These are phyloP conservation scores for Neodontobutis hainanensis DNA, from an alignment of 2,113 vertebrate species.

Conservation along the genomic window DNA sequence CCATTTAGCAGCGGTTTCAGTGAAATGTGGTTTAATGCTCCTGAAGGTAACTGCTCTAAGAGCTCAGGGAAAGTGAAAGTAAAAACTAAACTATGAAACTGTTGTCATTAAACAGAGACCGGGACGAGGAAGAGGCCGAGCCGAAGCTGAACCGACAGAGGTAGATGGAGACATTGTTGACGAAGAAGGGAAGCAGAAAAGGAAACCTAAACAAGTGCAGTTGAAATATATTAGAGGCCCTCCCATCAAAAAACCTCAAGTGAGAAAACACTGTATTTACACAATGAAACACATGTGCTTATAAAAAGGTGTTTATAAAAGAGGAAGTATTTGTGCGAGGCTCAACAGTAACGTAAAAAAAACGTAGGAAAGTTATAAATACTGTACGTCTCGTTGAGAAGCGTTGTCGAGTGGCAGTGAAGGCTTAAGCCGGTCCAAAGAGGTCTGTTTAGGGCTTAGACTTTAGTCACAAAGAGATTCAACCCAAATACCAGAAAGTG, in stretches of 20 bases:
- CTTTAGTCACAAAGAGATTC: too few species aligned
- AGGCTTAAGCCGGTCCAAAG: too few species aligned
- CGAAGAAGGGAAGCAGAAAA: slow-evolving; percentile 13
- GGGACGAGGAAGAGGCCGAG: slow-evolving; percentile 36
- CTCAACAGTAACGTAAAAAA: too few species aligned
- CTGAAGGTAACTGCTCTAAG: too few species aligned
- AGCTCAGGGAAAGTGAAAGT: too few species aligned
- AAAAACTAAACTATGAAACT: not conserved
- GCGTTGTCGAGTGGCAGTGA: too few species aligned
- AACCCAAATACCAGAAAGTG: too few species aligned
- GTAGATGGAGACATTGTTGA: slow-evolving; percentile 10
- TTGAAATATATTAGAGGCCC: slow-evolving; percentile 33
- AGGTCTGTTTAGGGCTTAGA: too few species aligned
- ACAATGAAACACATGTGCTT: slow-evolving; percentile 6
- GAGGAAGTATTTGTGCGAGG: too few species aligned
- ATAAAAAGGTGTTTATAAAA: not conserved
- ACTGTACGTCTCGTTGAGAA: too few species aligned
- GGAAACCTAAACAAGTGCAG: slow-evolving; percentile 27
- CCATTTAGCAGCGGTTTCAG: slow-evolving; percentile 58
- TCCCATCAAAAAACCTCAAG: not conserved
- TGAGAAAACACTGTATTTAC: slow-evolving; percentile 2
- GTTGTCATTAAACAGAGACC: slow-evolving; percentile 46
- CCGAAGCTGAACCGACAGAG: slow-evolving; percentile 7
- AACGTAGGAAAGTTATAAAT: too few species aligned
- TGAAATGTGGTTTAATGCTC: not conserved